Evolutionary conservation across 2,888 invertebrate genomes (phyloP), one percentile per base, ranked within the genome.

Genomic region (Cataglyphis rosenhaueri): DNA sequence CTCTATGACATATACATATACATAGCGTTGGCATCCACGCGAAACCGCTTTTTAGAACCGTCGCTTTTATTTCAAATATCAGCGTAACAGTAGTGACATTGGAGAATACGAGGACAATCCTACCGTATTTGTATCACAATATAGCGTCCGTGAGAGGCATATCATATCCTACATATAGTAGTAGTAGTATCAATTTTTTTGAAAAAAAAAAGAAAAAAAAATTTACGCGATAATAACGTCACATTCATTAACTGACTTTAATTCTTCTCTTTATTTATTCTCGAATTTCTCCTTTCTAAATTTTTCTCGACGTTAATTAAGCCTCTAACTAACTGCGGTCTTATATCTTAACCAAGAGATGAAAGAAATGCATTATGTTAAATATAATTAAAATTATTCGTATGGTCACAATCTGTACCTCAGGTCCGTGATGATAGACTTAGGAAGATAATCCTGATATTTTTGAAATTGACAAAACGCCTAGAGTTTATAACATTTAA

Each of bases 21-120:
- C 29, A 29, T 21, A 48, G 4, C 18, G 55, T 35, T 75, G 25
- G 52, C 55, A 29, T 41, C 32, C 78, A 32, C 71, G 59, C 59
- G 59, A 70, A 71, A 79, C 57, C 25, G 59, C 44, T 79, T 79
- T 79, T 79, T 32, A 79, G 59, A 79, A 70, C 59, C 35, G 59
- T 18, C 12, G 35, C 65, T 59, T 79, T 70, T 79, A 71, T 79
- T 70, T 59, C 71, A 59, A 35, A 59, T 79, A 71, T 78, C 59
- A 21, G 21, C 44, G 25, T 29, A 48, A 29, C 48, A 29, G 29
- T 48, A 32, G 29, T 48, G 48, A n/a, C 21, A 21, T 59, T 21
- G 59, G 44, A 48, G n/a, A 32, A 79, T 18, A 78, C 44, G 35
- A n/a, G 44, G n/a, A 76, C 64, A 57, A 12, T 15, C 9, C 21